These are phyloP conservation scores for Rotaria socialis DNA, from an alignment of 2,888 invertebrate species.

Conservation along the genomic window DNA sequence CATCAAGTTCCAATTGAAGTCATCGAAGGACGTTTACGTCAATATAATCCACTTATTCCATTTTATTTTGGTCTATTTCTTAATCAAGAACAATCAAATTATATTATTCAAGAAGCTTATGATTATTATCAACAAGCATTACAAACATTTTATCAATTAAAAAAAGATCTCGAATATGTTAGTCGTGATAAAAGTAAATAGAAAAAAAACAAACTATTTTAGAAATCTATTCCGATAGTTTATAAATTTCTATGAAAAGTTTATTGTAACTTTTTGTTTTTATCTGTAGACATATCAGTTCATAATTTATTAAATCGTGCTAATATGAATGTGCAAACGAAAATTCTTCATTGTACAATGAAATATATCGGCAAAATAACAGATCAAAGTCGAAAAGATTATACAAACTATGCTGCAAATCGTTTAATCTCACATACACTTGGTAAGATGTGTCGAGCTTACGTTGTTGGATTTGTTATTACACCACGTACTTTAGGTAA, in stretches of 20 bases:
- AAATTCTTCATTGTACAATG: constrained; percentile 22
- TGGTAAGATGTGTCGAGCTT: background rate
- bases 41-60: constrained; percentile 47
- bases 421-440: background rate
- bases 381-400: constrained; percentile 1
- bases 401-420: constrained; percentile 2
- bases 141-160: background rate
- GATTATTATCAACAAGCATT: constrained; percentile 22
- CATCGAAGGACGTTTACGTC: constrained; percentile 20
- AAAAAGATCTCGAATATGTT: background rate
- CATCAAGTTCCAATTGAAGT: background rate
- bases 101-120: background rate
- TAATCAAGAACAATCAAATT: constrained; percentile 48
- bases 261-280: too few species aligned
- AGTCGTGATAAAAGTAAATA: constrained; percentile 17
- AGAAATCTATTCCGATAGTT: too few species aligned
- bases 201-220: background rate
- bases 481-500: constrained; percentile 25
- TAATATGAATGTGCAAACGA: background rate
- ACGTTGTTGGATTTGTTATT: constrained; percentile 16
- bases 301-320: background rate
- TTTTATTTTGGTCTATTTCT: constrained; percentile 50
- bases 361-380: background rate
- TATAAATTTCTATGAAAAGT: too few species aligned
- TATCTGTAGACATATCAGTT: background rate